Evolutionary conservation across 2,888 invertebrate species (phyloP).

Genomic region (Drosophila sordidapex): DNA sequence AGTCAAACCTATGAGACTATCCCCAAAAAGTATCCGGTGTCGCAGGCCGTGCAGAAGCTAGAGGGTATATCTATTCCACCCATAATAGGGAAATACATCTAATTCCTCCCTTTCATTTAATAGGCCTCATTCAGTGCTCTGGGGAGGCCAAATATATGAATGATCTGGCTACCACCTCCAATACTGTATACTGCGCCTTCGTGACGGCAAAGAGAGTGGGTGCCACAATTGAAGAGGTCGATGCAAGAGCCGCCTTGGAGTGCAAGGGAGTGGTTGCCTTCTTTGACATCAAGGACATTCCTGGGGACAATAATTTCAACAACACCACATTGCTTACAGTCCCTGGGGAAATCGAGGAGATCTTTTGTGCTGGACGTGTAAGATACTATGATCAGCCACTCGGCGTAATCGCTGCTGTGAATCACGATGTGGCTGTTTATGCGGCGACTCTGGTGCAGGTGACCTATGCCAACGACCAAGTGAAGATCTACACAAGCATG

Average conservation of each 20-base stretch:
- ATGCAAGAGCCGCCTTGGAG: constrained; percentile 86
- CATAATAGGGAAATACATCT: accelerated
- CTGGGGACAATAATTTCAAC: constrained; percentile 83
- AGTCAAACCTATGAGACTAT: constrained; percentile 90
- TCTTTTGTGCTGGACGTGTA: constrained; percentile 73
- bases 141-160: constrained; percentile 92
- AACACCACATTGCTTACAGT: constrained; percentile 85
- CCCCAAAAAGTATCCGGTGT: constrained; percentile 89
- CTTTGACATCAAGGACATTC: constrained; percentile 88
- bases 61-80: constrained; percentile 86
- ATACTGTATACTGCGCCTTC: constrained; percentile 86
- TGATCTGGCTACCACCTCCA: constrained; percentile 89
- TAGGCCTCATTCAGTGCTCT: constrained; percentile 86
- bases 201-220: constrained; percentile 87
- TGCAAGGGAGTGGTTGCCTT: constrained; percentile 87
- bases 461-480: constrained; percentile 83
- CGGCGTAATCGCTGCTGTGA: constrained; percentile 90
- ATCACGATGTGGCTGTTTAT: constrained; percentile 86
- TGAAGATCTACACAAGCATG: constrained; percentile 75
- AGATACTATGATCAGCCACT: constrained; percentile 90
- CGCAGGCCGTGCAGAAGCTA: constrained; percentile 90
- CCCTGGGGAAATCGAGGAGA: constrained; percentile 81
- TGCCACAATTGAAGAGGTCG: constrained; percentile 78
- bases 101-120: not conserved
- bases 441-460: constrained; percentile 85